A percentile compares a stretch with the other conserved stretches of the same genome.
These are phyloP conservation scores for Hylaea fasciaria DNA, from an alignment of 2,888 invertebrate species.

Conservation along the genomic window DNA sequence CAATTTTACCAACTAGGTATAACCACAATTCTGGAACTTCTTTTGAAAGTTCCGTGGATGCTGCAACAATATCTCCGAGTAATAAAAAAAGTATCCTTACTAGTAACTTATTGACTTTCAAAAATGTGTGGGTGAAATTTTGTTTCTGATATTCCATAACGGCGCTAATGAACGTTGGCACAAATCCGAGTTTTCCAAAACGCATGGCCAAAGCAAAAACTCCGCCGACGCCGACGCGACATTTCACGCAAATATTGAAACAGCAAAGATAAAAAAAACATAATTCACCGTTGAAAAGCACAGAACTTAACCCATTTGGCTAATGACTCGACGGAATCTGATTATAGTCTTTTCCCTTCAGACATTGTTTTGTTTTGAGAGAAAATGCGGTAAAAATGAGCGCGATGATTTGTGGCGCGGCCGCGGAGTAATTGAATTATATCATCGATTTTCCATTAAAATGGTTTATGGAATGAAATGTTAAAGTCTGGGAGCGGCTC, in stretches of 20 bases:
- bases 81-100: no score
- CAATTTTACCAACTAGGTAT: no score
- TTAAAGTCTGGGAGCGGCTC: slow-evolving; percentile 75
- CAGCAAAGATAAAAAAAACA: slow-evolving; percentile 42
- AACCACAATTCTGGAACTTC: no score
- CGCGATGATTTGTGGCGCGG: slow-evolving; percentile 69
- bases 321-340: slow-evolving; percentile 74
- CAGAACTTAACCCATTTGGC: slow-evolving; percentile 69
- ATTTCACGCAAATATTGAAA: not conserved
- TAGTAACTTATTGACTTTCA: no score
- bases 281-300: slow-evolving; percentile 42
- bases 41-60: no score
- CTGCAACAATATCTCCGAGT: no score
- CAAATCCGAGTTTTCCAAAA: no score
- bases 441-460: slow-evolving; percentile 84
- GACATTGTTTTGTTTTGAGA: slow-evolving; percentile 70
- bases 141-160: no score
- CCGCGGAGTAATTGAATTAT: slow-evolving; percentile 81
- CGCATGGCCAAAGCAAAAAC: not conserved
- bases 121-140: no score
- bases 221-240: not conserved
- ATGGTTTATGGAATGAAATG: slow-evolving; percentile 83
- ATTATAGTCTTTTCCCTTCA: slow-evolving; percentile 50
- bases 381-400: slow-evolving; percentile 51
- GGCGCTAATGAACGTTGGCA: no score